Base-by-base conservation (phyloP, 2,113 vertebrate species). In the Agapornis roseicollis region DNA sequence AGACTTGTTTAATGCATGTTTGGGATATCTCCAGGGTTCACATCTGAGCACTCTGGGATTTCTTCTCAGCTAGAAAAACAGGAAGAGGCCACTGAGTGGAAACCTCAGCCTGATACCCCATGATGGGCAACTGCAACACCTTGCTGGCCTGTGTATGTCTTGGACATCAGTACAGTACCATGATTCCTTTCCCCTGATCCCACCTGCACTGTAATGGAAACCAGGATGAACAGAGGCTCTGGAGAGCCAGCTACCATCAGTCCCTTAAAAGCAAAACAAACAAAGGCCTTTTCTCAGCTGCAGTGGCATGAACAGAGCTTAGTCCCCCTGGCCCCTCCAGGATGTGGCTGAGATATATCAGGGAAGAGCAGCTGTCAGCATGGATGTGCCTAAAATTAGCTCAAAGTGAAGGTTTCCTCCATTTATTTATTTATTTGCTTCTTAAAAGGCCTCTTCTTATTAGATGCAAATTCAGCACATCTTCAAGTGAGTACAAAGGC, bases 401-500 rank as follows among this genome's bases (percentile, higher is more conserved):
- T 95, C 96, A 96, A 95, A 96, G 92, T 79, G 90, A 96, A 92
- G 94, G 96, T 94, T 95, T 96, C 94, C 93, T 96, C 88, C 49
- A 83, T 91, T 96, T 96, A 95, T 96, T 97, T 97, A 96, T 96
- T 95, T 96, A 89, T 97, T 95, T 96, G 52, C 53, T 94, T 61
- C 37, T 96, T 95, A 84, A 95, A 94, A 93, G 73, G 80, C 52
- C 65, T 46, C 63, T 93, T 94, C 96, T 92, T 87, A 93, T 90
- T 90, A 86, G 77, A 80, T 80, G 86, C 86, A 89, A 96, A 94
- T 84, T 94, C 95, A 94, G 88, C 92, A 93, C 66, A 81, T 47
- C 93, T 90, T 79, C 80, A 69, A 89, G 66, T 39, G 58, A 46
- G 83, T 82, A 90, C 73, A 96, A 92, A 96, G 58, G 58, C 28